Base-by-base conservation (phyloP, 2,113 vertebrate genomes). In the Puntigrus tetrazona region DNA sequence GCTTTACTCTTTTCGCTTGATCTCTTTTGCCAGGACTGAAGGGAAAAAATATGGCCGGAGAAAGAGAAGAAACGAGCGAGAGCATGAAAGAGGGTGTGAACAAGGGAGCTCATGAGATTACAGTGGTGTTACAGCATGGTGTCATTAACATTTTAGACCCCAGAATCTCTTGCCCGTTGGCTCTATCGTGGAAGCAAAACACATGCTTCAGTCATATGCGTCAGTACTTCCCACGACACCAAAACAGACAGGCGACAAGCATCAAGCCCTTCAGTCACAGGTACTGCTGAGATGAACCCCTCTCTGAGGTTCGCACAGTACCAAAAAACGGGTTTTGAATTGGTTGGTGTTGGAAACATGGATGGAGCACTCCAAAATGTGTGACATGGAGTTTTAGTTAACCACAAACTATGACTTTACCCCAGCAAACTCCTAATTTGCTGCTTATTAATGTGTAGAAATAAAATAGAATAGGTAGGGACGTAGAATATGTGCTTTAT, bases 101-200 rank as follows among this genome's bases (percentile, higher is more conserved):
- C 72, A 63, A 59, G 67, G 25, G 45, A 78, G 57, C 75, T 86
- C 81, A 67, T 55, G 86, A 87, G 89, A 83, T 88, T 88, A 88
- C 86, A 86, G 13, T 43, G 72, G 86, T 86, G 86, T 90, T 90
- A 88, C 86, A 87, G 83, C 88, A 90, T 85, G 25, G 65, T 70
- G 83, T 65, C 83, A 89, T 90, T 88, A 90, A 89, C 84, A 90
- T 90, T 90, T 87, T 80, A 87, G 76, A 61, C 74, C 74, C 61
- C 52, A 14, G 69, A 84, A 81, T 78, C 80, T 78, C 36, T 41
- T 83, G 79, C 69, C 84, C 55, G 52, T 38, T 86, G 69, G 59
- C 52, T 75, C 78, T 65, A 74, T 73, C 63, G 67, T 52, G 52
- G 34, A 74, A 83, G 75, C 67, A 76, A 55, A 79, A 61, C 59